These are phyloP conservation scores for Sardinella longiceps DNA, from an alignment of 2,797 vertebrate genomes.

Conservation along the genomic window DNA sequence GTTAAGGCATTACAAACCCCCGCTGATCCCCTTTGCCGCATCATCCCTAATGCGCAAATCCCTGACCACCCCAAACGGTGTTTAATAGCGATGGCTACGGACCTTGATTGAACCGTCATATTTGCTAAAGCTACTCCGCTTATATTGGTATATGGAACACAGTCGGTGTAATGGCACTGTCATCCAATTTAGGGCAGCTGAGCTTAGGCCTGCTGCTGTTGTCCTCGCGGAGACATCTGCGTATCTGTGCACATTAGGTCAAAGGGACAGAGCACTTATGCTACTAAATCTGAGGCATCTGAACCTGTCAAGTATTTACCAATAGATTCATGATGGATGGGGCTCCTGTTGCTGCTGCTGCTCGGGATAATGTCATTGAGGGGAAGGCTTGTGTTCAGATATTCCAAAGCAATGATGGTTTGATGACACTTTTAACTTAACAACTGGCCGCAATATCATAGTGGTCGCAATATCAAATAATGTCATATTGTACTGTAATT, in stretches of 20 bases:
- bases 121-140: neutral
- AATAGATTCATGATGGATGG: neutral
- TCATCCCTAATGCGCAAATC: conserved; percentile 56
- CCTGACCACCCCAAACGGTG: conserved; percentile 57
- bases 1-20: conserved; percentile 43
- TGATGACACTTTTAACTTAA: too few relatives aligned
- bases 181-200: conserved; percentile 14
- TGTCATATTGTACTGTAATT: too few relatives aligned
- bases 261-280: conserved; percentile 23
- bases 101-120: conserved; percentile 13
- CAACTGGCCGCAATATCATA: too few relatives aligned
- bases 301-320: neutral
- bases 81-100: conserved; percentile 42
- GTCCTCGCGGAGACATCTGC: conserved; percentile 19
- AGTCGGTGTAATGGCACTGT: conserved; percentile 8
- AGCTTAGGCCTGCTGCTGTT: too few relatives aligned
- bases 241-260: conserved; percentile 16
- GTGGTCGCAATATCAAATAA: too few relatives aligned
- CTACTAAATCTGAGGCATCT: conserved; percentile 4
- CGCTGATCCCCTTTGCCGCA: conserved; percentile 48
- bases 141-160: conserved; percentile 13
- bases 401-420: too few relatives aligned
- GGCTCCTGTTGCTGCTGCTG: too few relatives aligned
- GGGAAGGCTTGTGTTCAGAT: too few relatives aligned
- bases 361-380: neutral